phyloP scores from a whole-genome alignment of 2,797 vertebrate species.

The Notamacropus eugenii region DNA sequence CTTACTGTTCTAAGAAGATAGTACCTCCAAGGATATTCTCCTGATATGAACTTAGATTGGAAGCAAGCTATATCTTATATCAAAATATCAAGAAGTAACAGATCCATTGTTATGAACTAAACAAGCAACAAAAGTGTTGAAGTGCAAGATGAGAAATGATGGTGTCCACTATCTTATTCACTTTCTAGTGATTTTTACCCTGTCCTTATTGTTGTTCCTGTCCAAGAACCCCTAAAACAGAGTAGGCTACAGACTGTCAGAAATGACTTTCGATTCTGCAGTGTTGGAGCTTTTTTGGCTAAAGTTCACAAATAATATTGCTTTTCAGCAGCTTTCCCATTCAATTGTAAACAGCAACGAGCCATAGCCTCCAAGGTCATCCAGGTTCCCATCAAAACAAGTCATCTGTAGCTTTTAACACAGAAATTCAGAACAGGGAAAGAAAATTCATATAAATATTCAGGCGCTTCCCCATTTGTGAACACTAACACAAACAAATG shows the following conservation, averaged over 20 bases:
- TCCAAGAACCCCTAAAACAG: background rate
- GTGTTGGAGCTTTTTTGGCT: background rate
- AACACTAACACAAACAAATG: background rate
- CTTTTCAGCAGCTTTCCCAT: background rate
- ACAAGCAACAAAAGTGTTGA: background rate
- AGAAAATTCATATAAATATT: background rate
- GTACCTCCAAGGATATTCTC: background rate
- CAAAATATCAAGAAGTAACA: background rate
- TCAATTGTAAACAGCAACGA: background rate
- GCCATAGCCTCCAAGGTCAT: slow-evolving; percentile 6
- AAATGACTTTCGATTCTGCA: background rate
- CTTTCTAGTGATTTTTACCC: background rate
- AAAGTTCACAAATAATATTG: background rate
- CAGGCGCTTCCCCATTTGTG: background rate
- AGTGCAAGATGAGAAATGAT: background rate
- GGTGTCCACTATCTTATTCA: background rate
- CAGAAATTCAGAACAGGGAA: background rate
- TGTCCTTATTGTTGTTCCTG: background rate
- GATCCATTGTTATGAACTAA: background rate
- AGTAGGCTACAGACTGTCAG: background rate
- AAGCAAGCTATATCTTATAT: background rate
- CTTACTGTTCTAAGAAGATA: background rate
- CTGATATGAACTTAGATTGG: background rate
- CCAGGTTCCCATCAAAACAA: slow-evolving; percentile 22
- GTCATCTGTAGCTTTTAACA: background rate